Base-by-base conservation (phyloP, 2,888 invertebrate genomes). In the Heteropelma amictum region DNA sequence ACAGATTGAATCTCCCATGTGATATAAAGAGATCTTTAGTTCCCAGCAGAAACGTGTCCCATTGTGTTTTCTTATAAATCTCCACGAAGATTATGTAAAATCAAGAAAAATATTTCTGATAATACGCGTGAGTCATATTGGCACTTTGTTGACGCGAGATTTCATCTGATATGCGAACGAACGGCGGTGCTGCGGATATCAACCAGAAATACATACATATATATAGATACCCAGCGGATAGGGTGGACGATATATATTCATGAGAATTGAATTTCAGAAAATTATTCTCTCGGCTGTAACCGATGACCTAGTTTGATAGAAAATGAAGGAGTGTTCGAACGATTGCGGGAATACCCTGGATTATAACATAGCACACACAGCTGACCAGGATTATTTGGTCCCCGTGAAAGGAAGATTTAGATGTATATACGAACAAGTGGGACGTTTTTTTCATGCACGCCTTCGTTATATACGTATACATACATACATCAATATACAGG, bases 181-280 rank as follows among this genome's bases (percentile, higher is more conserved):
- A 23, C 49, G 30, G n/a, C 51, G 42, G 2, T 28, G 10, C 17
- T 7, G 28, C 12, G 49, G 26, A 30, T 19, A 28, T 40, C 49
- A 26, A 49, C 21, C 35, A 10, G 21, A 17, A 61, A 64, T 64
- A 64, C 14, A 28, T 51, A 19, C n/a, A 49, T 42, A 21, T 33
- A 53, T 30, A 19, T 14, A 38, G 14, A 42, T 8, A 33, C 12
- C 12, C 17, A 21, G 21, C n/a, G n/a, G n/a, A n/a, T n/a, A n/a
- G 8, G 12, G 45, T 26, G 14, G 23, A 40, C 40, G 14, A 19
- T 49, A 51, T 45, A 65, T 71, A 75, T 75, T 75, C 71, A 75
- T 71, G 74, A 70, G 75, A 75, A 75, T 75, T 75, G 75, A 71
- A 71, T 68, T 75, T 75, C 71, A 63, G 67, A 63, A 75, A 75